Evolutionary conservation across 2,888 invertebrate species (phyloP), one percentile per base, ranked within the genome.

Genomic region (Alsophila aescularia): DNA sequence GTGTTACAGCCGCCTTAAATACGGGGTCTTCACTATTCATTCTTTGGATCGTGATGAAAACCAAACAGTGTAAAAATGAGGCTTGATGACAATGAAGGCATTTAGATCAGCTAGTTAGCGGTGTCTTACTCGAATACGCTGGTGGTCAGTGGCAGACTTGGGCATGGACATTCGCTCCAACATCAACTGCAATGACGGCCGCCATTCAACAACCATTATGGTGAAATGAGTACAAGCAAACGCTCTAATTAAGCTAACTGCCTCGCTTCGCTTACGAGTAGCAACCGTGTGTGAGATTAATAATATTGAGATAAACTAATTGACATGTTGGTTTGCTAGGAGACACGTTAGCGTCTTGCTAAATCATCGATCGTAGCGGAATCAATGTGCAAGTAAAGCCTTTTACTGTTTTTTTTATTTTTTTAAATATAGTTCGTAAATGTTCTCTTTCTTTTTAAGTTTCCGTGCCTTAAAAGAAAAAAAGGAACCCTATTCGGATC

Each of bases 41-140:
- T 13, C 21, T 7, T 39, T 24, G 24, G 27, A 21, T 12, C 37
- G 18, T 1, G 21, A 2, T 35, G 16, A 9, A n/a, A 36, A n/a
- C 2, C n/a, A 10, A 16, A 36, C n/a, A 10, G 7, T 27, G 10
- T 9, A 10, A 9, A 31, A 42, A 12, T 14, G 13, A 9, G 16
- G 15, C 2, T 31, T 14, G 5, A 35, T 10, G 5, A 36, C 59
- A 81, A 81, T 83, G 82, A 76, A 85, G 85, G 79, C 87, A 87
- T 80, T 79, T 81, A 82, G 75, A 68, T 68, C 67, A 62, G 34
- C 43, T 48, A 47, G 39, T 45, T 67, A 73, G 72, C 73, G 64
- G 70, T 72, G 83, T 95, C 97, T 97, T 97, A 97, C 97, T 95
- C 96, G 95, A 93, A 96, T 96, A 92, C 95, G 95, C 94, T 96